Percentiles rank a stretch among this genome's conserved stretches.
Conservation (phyloP, 1,140 invertebrate genomes). For the Zaprionus tsacasi region DNA sequence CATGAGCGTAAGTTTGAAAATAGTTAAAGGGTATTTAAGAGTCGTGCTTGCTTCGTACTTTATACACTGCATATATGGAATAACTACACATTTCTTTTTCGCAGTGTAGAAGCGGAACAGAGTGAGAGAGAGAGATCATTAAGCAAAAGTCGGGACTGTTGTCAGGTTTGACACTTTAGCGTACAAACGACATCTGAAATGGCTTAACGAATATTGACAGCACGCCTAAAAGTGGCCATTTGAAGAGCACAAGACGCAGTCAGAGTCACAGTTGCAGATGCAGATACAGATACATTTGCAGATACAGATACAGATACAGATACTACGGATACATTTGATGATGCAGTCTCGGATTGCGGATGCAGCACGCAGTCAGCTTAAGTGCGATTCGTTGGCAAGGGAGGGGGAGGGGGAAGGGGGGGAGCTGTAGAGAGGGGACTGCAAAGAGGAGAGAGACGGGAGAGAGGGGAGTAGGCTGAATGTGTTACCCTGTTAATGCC, state of each 20-base stretch:
- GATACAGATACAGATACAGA: background rate
- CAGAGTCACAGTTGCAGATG: constrained; percentile 4
- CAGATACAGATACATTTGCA: background rate
- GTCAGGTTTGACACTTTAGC: constrained; percentile 82
- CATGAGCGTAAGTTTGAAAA: no score
- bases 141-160: constrained; percentile 80
- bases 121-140: constrained; percentile 62
- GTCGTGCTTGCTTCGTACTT: no score
- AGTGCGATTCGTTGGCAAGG: constrained; percentile 10
- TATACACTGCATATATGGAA: no score
- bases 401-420: background rate
- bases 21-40: no score
- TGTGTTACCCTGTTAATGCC: constrained; percentile 71
- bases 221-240: constrained; percentile 77
- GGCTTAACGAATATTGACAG: constrained; percentile 82
- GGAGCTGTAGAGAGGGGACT: no score
- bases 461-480: constrained; percentile 35
- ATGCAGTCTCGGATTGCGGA: constrained; percentile 41
- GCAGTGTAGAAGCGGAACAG: constrained; percentile 34
- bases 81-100: constrained; percentile 1
- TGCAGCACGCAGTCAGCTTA: constrained; percentile 39
- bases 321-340: no score
- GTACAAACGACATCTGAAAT: constrained; percentile 70
- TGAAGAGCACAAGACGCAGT: constrained; percentile 44
- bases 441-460: no score